These are phyloP conservation scores for Mastomys coucha DNA, from an alignment of 2,113 vertebrate genomes.

Conservation along the genomic window DNA sequence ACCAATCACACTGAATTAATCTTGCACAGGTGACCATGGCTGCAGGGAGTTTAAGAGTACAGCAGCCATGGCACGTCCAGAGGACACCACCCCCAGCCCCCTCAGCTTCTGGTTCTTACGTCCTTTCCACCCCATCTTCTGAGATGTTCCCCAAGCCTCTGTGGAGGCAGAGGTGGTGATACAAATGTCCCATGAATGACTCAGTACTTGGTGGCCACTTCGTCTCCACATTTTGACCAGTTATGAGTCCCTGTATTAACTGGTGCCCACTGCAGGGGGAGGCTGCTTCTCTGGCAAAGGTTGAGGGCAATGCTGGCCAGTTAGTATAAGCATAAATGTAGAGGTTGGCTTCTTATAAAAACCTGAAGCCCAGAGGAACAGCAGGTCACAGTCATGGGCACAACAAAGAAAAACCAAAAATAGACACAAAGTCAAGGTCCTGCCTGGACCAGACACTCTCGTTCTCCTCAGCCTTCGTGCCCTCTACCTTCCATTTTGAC, in stretches of 20 bases:
- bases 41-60: neutral
- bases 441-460: neutral
- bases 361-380: neutral
- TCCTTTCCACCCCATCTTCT: accelerated
- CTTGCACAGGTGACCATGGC: neutral
- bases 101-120: neutral
- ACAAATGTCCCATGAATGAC: neutral
- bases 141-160: neutral
- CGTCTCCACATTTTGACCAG: neutral
- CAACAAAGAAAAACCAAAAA: neutral
- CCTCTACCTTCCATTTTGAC: neutral
- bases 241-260: neutral
- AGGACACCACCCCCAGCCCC: neutral
- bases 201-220: too few species aligned
- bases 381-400: neutral
- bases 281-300: neutral
- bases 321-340: neutral
- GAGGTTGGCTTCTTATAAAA: neutral
- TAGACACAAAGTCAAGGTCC: neutral
- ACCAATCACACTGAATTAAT: too few species aligned
- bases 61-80: neutral
- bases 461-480: neutral
- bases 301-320: neutral
- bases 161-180: neutral
- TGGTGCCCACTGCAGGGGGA: neutral